Percentiles rank a stretch among this genome's conserved stretches.
These are phyloP conservation scores for Rotaria socialis DNA, from an alignment of 2,888 invertebrate genomes.

Conservation along the genomic window DNA sequence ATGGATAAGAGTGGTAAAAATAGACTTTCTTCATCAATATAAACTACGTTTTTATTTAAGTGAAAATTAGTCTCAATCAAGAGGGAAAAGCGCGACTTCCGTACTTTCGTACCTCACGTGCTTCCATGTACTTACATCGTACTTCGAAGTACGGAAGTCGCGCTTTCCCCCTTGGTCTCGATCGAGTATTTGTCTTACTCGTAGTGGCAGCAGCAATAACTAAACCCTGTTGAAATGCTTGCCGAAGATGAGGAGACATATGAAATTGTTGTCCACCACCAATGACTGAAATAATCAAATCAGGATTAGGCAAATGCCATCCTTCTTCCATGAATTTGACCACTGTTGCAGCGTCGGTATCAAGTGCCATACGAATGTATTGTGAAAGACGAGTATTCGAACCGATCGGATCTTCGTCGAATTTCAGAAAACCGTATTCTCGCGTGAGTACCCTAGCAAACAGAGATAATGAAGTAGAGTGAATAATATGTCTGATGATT, in stretches of 20 bases:
- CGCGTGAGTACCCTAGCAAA: neutral
- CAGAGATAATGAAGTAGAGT: too few species aligned
- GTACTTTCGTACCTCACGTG: too few species aligned
- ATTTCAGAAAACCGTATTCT: neutral
- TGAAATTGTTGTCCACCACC: neutral
- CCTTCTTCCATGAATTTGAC: neutral
- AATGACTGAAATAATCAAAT: neutral
- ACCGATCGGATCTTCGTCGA: neutral
- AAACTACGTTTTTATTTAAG: too few species aligned
- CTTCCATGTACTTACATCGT: too few species aligned
- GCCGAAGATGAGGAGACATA: neutral
- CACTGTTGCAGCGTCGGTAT: neutral
- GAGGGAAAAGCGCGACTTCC: too few species aligned
- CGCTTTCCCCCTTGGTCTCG: too few species aligned
- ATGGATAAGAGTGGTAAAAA: too few species aligned
- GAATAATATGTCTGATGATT: too few species aligned
- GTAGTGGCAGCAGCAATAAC: slow-evolving; percentile 5
- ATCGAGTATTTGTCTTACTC: neutral
- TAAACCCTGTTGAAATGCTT: slow-evolving; percentile 10
- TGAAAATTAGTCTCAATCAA: too few species aligned
- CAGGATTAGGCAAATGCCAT: neutral
- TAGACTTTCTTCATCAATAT: too few species aligned
- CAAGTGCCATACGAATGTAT: neutral
- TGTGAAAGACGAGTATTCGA: neutral
- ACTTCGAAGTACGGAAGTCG: too few species aligned